A percentile compares a stretch with the other conserved stretches of the same genome.
Conservation (phyloP, 1,140 invertebrate genomes). For the Globodera ellingtonae region DNA sequence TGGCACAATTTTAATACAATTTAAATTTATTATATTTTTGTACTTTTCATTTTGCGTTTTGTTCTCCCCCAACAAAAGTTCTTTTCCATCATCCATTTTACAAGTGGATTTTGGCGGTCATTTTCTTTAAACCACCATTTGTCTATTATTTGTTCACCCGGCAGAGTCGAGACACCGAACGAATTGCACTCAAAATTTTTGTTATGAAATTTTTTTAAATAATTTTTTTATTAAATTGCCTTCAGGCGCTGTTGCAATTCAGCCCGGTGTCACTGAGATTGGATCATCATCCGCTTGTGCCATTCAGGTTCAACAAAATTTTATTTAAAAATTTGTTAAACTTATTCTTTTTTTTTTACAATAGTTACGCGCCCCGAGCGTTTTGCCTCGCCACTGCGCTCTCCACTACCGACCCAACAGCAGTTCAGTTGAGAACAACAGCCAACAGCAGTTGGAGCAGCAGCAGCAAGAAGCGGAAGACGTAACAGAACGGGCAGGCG, state of each 20-base stretch:
- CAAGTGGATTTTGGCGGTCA: no score
- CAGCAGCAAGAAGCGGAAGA: no score
- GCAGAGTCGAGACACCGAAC: no score
- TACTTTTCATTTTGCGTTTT: no score
- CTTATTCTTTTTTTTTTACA: neutral
- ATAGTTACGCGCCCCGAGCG: conserved; percentile 44
- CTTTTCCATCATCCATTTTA: no score
- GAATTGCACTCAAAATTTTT: no score
- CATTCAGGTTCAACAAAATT: conserved; percentile 8
- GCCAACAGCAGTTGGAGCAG: neutral
- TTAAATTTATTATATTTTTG: no score
- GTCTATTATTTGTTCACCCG: no score
- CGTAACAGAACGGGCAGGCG: neutral
- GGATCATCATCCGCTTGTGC: conserved; percentile 30
- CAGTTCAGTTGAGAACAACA: neutral
- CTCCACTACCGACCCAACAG: conserved; percentile 53
- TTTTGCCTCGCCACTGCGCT: conserved; percentile 67
- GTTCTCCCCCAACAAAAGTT: no score
- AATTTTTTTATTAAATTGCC: neutral
- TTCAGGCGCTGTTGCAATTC: conserved; percentile 30
- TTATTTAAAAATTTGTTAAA: neutral
- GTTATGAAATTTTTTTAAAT: neutral
- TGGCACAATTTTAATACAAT: no score
- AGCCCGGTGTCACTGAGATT: conserved; percentile 42
- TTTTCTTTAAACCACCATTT: no score